These are phyloP conservation scores for Zele albiditarsus DNA, from an alignment of 2,888 invertebrate genomes.

Conservation along the genomic window DNA sequence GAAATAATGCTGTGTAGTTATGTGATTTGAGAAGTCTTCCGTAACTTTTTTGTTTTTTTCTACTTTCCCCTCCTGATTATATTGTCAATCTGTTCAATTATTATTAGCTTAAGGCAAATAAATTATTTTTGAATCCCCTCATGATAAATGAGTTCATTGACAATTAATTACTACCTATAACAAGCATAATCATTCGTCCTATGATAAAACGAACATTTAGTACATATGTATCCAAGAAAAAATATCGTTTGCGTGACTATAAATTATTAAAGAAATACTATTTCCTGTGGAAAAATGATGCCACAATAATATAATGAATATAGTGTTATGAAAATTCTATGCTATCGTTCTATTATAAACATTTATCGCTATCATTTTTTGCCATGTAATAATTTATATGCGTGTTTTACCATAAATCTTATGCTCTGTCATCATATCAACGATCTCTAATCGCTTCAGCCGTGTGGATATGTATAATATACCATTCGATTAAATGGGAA, in stretches of 20 bases:
- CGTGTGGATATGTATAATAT: background rate
- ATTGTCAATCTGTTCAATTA: background rate
- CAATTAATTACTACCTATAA: too few relatives aligned
- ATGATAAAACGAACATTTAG: too few relatives aligned
- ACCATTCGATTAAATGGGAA: background rate
- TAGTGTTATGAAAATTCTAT: background rate
- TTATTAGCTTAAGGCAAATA: background rate
- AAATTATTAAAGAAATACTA: too few relatives aligned
- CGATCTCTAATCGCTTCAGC: background rate
- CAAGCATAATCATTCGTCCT: too few relatives aligned
- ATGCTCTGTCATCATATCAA: background rate
- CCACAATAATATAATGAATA: conserved; percentile 6
- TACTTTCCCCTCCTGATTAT: background rate
- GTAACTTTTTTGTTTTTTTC: background rate
- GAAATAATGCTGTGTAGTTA: background rate
- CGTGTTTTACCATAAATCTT: background rate
- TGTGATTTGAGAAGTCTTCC: background rate
- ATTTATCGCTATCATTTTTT: background rate
- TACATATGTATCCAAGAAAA: too few relatives aligned
- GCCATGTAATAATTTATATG: background rate
- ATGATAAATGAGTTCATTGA: too few relatives aligned
- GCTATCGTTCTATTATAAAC: background rate
- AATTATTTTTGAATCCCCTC: background rate
- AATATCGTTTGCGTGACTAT: too few relatives aligned
- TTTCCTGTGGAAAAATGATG: background rate